Conservation (phyloP, 2,888 invertebrate species). For the Halictus ligatus region DNA sequence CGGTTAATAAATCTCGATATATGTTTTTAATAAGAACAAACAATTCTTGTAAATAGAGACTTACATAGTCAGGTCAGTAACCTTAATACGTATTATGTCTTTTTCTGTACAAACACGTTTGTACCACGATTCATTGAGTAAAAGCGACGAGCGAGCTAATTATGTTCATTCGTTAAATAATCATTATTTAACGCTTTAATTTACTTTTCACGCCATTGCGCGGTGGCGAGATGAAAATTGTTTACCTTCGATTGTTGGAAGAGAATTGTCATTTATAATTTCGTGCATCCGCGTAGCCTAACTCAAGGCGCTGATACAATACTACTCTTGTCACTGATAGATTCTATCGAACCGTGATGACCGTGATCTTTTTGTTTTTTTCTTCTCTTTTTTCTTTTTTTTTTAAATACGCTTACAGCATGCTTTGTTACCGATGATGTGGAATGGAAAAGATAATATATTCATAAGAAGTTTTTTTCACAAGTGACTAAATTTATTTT, state of each 20-base stretch:
- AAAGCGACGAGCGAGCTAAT: constrained; percentile 33
- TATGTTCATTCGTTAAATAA: constrained; percentile 42
- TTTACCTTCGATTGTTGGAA: not conserved
- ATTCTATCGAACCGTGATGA: constrained; percentile 5
- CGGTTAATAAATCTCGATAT: constrained; percentile 55
- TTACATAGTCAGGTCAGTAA: constrained; percentile 51
- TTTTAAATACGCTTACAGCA: constrained; percentile 32
- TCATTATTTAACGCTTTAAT: constrained; percentile 46
- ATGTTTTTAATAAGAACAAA: constrained; percentile 55
- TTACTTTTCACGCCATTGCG: constrained; percentile 22
- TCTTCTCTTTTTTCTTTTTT: constrained; percentile 5
- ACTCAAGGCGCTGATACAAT: constrained; percentile 13
- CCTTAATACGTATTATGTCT: constrained; percentile 47
- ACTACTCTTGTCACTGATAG: constrained; percentile 34
- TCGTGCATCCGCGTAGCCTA: constrained; percentile 8
- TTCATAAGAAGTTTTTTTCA: constrained; percentile 47
- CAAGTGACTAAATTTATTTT: constrained; percentile 50
- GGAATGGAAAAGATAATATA: constrained; percentile 56
- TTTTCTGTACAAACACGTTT: constrained; percentile 59
- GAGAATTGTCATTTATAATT: constrained; percentile 22
- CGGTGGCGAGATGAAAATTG: not conserved
- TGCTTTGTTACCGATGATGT: constrained; percentile 50
- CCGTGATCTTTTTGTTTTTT: not conserved
- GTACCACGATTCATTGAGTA: constrained; percentile 45
- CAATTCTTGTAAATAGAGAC: constrained; percentile 61